These are phyloP conservation scores for Phodopus roborovskii DNA, from an alignment of 2,113 vertebrate genomes.

Conservation along the genomic window DNA sequence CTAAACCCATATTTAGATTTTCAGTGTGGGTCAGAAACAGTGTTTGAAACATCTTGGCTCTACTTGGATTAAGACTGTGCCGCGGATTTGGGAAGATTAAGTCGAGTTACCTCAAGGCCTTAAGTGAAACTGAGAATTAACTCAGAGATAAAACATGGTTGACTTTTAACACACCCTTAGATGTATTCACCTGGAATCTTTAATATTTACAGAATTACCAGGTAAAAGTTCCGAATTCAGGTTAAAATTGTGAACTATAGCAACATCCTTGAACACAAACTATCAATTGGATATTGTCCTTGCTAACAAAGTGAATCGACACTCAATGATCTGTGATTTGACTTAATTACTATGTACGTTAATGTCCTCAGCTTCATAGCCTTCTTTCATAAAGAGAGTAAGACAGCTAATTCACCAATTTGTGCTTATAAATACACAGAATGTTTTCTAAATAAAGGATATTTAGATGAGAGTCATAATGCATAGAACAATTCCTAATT, in stretches of 20 bases:
- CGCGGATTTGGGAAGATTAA: neutral
- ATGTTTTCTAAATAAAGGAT: conserved; percentile 43
- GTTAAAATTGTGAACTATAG: conserved; percentile 39
- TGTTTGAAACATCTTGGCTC: neutral
- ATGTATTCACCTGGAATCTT: neutral
- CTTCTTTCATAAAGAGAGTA: conserved; percentile 18
- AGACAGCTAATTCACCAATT: conserved; percentile 38
- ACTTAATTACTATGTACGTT: conserved; percentile 31
- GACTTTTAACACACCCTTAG: neutral
- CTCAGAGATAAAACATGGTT: neutral
- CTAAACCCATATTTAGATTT: neutral
- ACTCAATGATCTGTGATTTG: conserved; percentile 17
- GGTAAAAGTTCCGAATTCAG: neutral
- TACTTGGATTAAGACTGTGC: neutral
- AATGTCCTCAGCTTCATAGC: neutral
- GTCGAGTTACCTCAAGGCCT: neutral
- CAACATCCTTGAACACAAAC: neutral
- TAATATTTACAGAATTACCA: neutral
- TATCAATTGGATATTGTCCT: neutral
- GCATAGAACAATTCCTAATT: conserved; percentile 32
- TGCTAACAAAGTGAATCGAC: neutral
- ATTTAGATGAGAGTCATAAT: conserved; percentile 25
- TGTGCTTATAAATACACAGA: neutral
- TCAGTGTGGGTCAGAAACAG: neutral
- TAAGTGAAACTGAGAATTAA: conserved; percentile 8